These are phyloP conservation scores for Synanthedon tipuliformis DNA, from an alignment of 2,888 invertebrate species.

Conservation along the genomic window DNA sequence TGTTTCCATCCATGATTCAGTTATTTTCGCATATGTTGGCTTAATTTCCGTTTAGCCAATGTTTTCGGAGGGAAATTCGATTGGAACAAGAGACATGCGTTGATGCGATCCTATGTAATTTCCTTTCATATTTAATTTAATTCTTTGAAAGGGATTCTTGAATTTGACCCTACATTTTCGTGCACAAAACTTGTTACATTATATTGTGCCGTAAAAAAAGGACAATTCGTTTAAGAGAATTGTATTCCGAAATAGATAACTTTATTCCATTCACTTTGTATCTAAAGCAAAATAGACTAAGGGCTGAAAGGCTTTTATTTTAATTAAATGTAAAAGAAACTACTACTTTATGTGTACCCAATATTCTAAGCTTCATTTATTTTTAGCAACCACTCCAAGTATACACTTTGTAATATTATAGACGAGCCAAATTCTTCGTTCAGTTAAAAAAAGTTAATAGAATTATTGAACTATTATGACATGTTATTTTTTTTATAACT, in stretches of 20 bases:
- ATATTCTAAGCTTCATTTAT: too few relatives aligned
- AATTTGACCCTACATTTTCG: constrained; percentile 28
- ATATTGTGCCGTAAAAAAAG: constrained; percentile 18
- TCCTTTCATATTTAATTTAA: constrained; percentile 60
- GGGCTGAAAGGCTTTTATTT: not conserved
- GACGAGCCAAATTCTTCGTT: too few relatives aligned
- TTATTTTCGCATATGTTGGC: constrained; percentile 41
- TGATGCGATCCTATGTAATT: constrained; percentile 57
- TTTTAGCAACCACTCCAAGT: too few relatives aligned
- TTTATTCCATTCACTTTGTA: too few relatives aligned
- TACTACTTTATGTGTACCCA: too few relatives aligned
- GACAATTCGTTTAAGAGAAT: constrained; percentile 33
- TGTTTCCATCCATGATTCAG: not conserved
- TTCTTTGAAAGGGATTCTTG: constrained; percentile 46
- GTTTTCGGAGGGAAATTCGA: constrained; percentile 60
- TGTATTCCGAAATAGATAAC: constrained; percentile 16
- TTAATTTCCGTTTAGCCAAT: constrained; percentile 63
- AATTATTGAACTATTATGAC: too few relatives aligned
- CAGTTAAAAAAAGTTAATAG: too few relatives aligned
- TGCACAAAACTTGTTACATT: constrained; percentile 29
- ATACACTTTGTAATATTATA: too few relatives aligned
- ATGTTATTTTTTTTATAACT: too few relatives aligned
- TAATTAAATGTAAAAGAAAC: too few relatives aligned
- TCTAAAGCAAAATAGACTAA: too few relatives aligned
- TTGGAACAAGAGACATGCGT: constrained; percentile 46